Evolutionary conservation across 2,113 vertebrate species (phyloP), one percentile per base, ranked within the genome.

Genomic region (Bolborhynchus lineola): DNA sequence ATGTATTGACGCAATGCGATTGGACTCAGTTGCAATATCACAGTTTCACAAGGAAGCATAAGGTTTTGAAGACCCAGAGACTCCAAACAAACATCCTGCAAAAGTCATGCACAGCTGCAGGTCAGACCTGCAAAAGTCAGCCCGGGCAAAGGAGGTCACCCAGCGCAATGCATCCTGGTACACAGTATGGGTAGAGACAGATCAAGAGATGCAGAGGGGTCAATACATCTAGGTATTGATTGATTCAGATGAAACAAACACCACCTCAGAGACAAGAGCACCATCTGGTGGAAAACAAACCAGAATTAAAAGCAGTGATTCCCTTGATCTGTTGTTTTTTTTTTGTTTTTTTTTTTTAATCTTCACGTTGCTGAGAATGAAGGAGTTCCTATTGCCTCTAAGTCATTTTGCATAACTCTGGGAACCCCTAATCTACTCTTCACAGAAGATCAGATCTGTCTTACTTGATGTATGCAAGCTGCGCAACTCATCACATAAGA

Each of bases 251-350:
- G 3, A 9, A 57, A n/a, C 11, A 62, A 52, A 42, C 81, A 18
- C 39, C 23, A 64, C 20, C 21, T 68, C 65, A 94, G 90, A 59
- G 42, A 62, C 57, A 95, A 94, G 46, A 92, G 88, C 74, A 91
- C 98, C 98, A 98, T 88, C 98, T 97, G 46, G 88, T 97, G 98
- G 96, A 82, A 4, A 46, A 8, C 1, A 26, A 15, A 10, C 49
- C 35, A 55, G 86, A 72, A 68, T 39, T 16, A 52, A 86, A 74
- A 81, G 42, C 11, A 17, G 8, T 7, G 7, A 29, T 47, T 60
- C 29, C 62, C 23, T 20, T 19, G 41, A 31, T 29, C 17, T 35
- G 11, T 16, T 50, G 20, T 53, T 63, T 21, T 63, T 19, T 41
- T 20, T n/a, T n/a, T n/a, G n/a, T n/a, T n/a, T n/a, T 50, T 23